Conservation (phyloP, 23 tunicate genomes). For the Phallusia fumigata region DNA sequence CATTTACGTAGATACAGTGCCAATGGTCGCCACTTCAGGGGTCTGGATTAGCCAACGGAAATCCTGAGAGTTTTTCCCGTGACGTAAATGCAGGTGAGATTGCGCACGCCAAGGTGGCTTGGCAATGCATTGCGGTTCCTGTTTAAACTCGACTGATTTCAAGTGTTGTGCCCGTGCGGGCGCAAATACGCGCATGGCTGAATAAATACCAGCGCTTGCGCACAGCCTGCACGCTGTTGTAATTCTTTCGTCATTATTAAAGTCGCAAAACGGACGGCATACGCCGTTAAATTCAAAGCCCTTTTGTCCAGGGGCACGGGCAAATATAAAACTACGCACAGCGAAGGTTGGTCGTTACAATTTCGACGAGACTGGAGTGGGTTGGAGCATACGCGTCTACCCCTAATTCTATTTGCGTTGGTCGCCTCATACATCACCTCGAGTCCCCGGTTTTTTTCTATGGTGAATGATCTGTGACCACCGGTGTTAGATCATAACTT, state of each 20-base stretch:
- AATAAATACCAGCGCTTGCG: neutral
- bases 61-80: neutral
- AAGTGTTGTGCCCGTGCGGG: neutral
- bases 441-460: neutral
- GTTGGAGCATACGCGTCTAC: neutral
- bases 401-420: conserved; percentile 9
- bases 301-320: neutral
- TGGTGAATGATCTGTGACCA: neutral
- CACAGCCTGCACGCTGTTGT: neutral
- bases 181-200: neutral
- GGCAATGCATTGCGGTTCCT: neutral
- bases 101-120: neutral
- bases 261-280: neutral
- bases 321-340: neutral
- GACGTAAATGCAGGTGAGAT: neutral
- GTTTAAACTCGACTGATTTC: neutral
- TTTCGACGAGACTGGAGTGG: neutral
- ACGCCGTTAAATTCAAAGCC: neutral
- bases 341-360: neutral
- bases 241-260: neutral
- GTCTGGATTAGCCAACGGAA: neutral
- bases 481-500: conserved; percentile 4
- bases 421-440: neutral
- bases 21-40: no score
- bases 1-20: no score